These are phyloP conservation scores for Styela plicata DNA, from an alignment of 23 tunicate species.

Conservation along the genomic window DNA sequence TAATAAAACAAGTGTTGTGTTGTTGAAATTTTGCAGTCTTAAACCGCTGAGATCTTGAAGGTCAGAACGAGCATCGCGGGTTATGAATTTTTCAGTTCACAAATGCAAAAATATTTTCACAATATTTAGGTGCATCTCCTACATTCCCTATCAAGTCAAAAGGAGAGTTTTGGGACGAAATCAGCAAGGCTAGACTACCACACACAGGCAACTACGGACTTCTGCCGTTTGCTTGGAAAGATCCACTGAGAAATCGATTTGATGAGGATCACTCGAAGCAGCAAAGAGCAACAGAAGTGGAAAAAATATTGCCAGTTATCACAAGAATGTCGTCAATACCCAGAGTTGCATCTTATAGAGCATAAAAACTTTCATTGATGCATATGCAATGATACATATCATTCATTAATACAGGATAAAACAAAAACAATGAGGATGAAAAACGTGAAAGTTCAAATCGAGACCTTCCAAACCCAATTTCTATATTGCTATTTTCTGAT, in stretches of 20 bases:
- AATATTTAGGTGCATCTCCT: slow-evolving; percentile 32
- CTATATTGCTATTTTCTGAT: no score
- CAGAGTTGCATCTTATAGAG: slow-evolving; percentile 9
- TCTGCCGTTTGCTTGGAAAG: slow-evolving; percentile 35
- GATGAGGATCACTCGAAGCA: neutral
- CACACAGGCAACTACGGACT: neutral
- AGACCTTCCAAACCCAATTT: no score
- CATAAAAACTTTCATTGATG: neutral
- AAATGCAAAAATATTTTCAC: no score
- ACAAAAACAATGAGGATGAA: no score
- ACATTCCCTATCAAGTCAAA: slow-evolving; percentile 25
- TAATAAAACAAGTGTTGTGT: no score
- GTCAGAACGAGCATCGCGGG: no score
- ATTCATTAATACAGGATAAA: no score
- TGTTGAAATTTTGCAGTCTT: no score
- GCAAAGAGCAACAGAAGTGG: slow-evolving; percentile 14
- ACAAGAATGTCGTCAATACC: slow-evolving; percentile 17
- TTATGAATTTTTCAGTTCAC: no score
- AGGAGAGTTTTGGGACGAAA: slow-evolving; percentile 18
- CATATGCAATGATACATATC: no score
- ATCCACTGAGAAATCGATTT: neutral
- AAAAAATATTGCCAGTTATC: slow-evolving; percentile 7
- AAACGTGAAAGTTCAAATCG: no score
- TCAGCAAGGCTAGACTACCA: neutral
- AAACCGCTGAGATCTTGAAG: no score